Conservation (phyloP, 1,140 invertebrate species). For the Camponotus pennsylvanicus region DNA sequence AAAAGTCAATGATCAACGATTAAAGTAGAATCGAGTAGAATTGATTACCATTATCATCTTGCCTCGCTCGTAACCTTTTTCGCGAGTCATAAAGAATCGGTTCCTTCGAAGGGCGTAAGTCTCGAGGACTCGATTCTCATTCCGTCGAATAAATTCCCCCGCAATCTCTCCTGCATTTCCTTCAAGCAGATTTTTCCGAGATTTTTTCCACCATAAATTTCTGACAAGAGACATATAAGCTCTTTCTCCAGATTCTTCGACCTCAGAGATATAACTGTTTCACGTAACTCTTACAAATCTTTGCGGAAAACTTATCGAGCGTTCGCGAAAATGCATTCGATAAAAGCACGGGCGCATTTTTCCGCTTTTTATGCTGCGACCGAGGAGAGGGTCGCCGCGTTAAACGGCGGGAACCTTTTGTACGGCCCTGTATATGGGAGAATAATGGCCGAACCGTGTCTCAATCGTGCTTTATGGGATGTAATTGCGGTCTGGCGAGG, state of each 20-base stretch:
- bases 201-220: not conserved
- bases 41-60: slow-evolving; percentile 55
- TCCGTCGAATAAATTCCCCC: slow-evolving; percentile 26
- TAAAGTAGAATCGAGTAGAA: slow-evolving; percentile 56
- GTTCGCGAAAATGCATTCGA: not conserved
- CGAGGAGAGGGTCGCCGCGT: slow-evolving; percentile 57
- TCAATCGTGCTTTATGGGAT: slow-evolving; percentile 84
- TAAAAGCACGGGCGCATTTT: slow-evolving; percentile 9
- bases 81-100: slow-evolving; percentile 19
- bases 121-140: not conserved
- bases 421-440: slow-evolving; percentile 78
- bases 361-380: slow-evolving; percentile 20
- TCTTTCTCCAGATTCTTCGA: not conserved
- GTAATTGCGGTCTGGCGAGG: slow-evolving; percentile 83
- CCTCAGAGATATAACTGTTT: not conserved
- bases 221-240: no score
- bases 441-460: slow-evolving; percentile 84
- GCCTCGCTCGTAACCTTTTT: slow-evolving; percentile 29
- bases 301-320: no score
- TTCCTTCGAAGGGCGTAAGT: not conserved
- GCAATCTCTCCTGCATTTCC: not conserved
- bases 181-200: not conserved
- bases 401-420: slow-evolving; percentile 76
- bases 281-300: not conserved
- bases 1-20: slow-evolving; percentile 48